Base-by-base conservation (phyloP, 1,140 invertebrate genomes). In the Orussus abietinus region DNA sequence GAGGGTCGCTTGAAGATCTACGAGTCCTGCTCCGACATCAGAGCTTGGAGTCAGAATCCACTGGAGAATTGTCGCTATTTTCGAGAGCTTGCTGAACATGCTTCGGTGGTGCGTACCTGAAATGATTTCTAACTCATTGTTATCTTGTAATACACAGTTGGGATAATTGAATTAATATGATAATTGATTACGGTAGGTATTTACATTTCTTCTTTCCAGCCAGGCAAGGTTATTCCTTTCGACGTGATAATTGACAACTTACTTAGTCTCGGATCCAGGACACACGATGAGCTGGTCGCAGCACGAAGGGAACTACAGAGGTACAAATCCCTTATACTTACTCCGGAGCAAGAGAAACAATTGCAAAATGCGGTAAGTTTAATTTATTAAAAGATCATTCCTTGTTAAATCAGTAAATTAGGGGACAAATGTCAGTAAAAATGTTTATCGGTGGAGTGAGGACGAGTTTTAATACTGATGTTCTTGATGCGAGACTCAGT, bases 1-100 rank as follows among this genome's bases (percentile, higher is more conserved):
- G 66, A 66, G 17, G 56, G 57, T 38, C 53, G 65, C 11, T 48
- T 69, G 17, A 68, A 68, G 48, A 30, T 58, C 2, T 47, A 59
- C 12, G 54, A 67, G 14, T 66, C 65, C 13, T 66, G 56, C 22
- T 49, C 51, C 11, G 65, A 68, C 30, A 53, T 59, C 12, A 55
- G 66, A 56, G 61, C 66, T 6, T 69, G 66, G 66, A 65, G 62
- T 39, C 45, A 53, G n/a, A 53, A 57, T 49, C 38, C 51, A 30
- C 32, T 50, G 22, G 64, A 69, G 22, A 58, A 45, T 47, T 58
- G 48, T 14, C 62, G 55, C 38, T 66, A 68, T 47, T 66, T 68
- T 51, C 59, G 57, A 5, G 60, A 69, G 46, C 47, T 64, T 20
- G 53, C 42, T 5, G 64, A 68, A 47, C 42, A 59, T 45, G 48